Conservation (phyloP, 2,888 invertebrate genomes). For the Drosophila trichaetosa region DNA sequence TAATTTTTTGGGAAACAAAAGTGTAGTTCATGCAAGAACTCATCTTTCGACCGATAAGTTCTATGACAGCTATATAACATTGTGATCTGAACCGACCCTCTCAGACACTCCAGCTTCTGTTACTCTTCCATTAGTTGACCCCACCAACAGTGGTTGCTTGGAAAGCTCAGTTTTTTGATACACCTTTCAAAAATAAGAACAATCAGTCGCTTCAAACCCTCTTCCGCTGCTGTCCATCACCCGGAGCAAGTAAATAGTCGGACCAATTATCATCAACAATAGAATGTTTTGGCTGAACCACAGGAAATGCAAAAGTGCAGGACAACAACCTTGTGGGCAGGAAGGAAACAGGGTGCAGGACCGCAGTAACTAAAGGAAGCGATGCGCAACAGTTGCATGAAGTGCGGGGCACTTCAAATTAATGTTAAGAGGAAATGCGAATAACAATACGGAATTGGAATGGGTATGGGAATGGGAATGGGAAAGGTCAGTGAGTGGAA, state of each 20-base stretch:
- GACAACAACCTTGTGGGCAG: conserved; percentile 39
- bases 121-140: not conserved
- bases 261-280: conserved; percentile 71
- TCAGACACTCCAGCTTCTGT: not conserved
- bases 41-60: not conserved
- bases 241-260: conserved; percentile 36
- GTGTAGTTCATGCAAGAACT: not conserved
- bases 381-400: conserved; percentile 79
- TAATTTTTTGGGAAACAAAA: not conserved
- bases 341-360: conserved; percentile 30
- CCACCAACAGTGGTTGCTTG: not conserved
- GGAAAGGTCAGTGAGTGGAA: conserved; percentile 65
- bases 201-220: conserved; percentile 19
- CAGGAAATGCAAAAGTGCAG: conserved; percentile 60
- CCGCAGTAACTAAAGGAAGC: conserved; percentile 44
- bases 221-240: conserved; percentile 30
- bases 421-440: conserved; percentile 69
- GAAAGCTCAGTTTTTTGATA: not conserved
- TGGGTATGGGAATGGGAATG: conserved; percentile 18
- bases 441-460: conserved; percentile 53
- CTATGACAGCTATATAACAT: not conserved
- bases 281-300: conserved; percentile 70
- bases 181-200: conserved; percentile 13
- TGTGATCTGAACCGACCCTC: not conserved
- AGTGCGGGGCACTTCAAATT: conserved; percentile 76